Evolutionary conservation across 1,140 invertebrate species (phyloP).

Genomic region (Drosophila simulans): DNA sequence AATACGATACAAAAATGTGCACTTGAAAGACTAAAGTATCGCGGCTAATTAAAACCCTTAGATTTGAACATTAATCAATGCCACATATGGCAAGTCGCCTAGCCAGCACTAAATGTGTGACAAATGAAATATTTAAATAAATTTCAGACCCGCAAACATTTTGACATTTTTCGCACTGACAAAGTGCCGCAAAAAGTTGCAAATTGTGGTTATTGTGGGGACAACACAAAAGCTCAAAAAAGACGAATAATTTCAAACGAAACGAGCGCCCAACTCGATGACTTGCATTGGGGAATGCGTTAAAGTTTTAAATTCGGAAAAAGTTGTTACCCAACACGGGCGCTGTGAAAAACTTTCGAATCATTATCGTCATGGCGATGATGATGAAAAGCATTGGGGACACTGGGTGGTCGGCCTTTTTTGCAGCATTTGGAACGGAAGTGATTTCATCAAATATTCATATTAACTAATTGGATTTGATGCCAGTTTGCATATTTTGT

Average conservation of each 20-base stretch:
- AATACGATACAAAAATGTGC: too few species aligned
- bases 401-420: slow-evolving; percentile 27
- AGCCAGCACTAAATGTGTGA: slow-evolving; percentile 57
- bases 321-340: slow-evolving; percentile 18
- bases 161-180: slow-evolving; percentile 68
- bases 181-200: slow-evolving; percentile 74
- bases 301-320: slow-evolving; percentile 66
- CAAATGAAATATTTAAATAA: slow-evolving; percentile 81
- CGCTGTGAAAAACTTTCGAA: slow-evolving; percentile 44
- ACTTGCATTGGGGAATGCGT: slow-evolving; percentile 63
- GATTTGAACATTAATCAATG: slow-evolving; percentile 47
- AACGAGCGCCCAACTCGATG: slow-evolving; percentile 44
- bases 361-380: slow-evolving; percentile 38
- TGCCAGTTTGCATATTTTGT: slow-evolving; percentile 56
- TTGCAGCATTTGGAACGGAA: slow-evolving; percentile 73
- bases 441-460: slow-evolving; percentile 82
- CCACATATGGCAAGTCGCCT: slow-evolving; percentile 21
- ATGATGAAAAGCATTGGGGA: slow-evolving; percentile 29
- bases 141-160: slow-evolving; percentile 69
- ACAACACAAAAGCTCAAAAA: slow-evolving; percentile 63
- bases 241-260: slow-evolving; percentile 58
- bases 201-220: slow-evolving; percentile 80
- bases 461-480: slow-evolving; percentile 83
- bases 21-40: background rate
- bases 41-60: background rate